Percentiles rank a stretch among this genome's conserved stretches.
These are phyloP conservation scores for Tenthredo mesomela DNA, from an alignment of 2,888 invertebrate species.

Conservation along the genomic window DNA sequence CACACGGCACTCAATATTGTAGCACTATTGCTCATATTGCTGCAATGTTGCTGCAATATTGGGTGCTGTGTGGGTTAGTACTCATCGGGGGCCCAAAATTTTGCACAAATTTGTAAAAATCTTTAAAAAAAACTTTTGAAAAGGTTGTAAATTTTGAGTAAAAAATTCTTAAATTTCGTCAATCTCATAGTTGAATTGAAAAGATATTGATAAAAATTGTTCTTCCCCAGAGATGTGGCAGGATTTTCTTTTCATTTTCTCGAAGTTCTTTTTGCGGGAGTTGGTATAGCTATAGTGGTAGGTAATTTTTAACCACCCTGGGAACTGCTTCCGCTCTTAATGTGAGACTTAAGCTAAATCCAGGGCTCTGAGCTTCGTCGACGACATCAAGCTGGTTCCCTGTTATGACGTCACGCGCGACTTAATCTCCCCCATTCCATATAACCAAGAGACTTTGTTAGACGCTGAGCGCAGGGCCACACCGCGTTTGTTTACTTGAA, in stretches of 20 bases:
- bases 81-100: too few relatives aligned
- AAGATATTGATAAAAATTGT: not conserved
- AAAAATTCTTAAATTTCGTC: not conserved
- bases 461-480: not conserved
- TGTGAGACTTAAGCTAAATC: slow-evolving; percentile 48
- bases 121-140: too few relatives aligned
- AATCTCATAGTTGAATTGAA: not conserved
- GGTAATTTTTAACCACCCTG: slow-evolving; percentile 28
- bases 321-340: slow-evolving; percentile 49
- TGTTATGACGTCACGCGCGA: slow-evolving; percentile 58
- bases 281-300: not conserved
- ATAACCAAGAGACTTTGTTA: not conserved
- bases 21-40: too few relatives aligned
- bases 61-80: too few relatives aligned
- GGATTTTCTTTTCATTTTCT: not conserved
- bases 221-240: not conserved
- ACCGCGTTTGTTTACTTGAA: not conserved
- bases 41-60: too few relatives aligned
- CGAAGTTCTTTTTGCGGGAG: not conserved
- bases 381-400: slow-evolving; percentile 55
- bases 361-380: slow-evolving; percentile 13
- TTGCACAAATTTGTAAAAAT: too few relatives aligned
- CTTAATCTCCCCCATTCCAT: slow-evolving; percentile 24
- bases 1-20: too few relatives aligned
- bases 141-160: not conserved